These are phyloP conservation scores for Alligator mississippiensis DNA, from an alignment of 2,113 vertebrate species.

Conservation along the genomic window DNA sequence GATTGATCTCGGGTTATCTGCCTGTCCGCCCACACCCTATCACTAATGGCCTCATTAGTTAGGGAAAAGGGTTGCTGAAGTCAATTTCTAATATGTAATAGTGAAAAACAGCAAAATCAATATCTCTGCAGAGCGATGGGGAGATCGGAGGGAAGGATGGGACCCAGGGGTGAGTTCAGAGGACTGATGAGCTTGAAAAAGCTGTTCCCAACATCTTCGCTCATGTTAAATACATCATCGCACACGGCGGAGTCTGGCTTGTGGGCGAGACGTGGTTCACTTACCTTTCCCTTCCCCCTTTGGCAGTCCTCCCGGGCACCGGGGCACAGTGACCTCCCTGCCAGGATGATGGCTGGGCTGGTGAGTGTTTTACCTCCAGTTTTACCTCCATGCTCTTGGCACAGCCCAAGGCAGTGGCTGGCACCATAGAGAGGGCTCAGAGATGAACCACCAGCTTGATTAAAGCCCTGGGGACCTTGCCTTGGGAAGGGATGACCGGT, in stretches of 20 bases:
- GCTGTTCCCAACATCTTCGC: neutral
- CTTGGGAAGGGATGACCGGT: neutral
- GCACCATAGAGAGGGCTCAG: neutral
- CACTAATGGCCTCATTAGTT: slow-evolving; percentile 57
- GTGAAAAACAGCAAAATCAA: slow-evolving; percentile 14
- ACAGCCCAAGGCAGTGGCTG: neutral
- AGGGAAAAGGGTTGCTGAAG: slow-evolving; percentile 36
- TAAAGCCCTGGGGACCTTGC: neutral
- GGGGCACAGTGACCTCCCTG: no score
- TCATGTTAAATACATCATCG: neutral
- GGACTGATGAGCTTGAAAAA: neutral
- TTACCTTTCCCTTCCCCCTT: neutral
- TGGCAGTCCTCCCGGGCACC: neutral
- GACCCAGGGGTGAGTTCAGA: neutral
- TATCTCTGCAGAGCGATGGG: slow-evolving; percentile 7
- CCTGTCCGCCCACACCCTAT: neutral
- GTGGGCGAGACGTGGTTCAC: neutral
- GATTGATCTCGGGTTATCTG: neutral
- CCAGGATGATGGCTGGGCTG: neutral
- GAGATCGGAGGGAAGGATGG: neutral
- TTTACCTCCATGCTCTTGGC: neutral
- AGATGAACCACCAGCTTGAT: neutral
- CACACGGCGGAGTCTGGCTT: neutral
- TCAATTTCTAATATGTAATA: slow-evolving; percentile 16
- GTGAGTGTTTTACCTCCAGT: neutral